phyloP scores from a whole-genome alignment of 2,888 invertebrate species.

The Parasteatoda lunata region DNA sequence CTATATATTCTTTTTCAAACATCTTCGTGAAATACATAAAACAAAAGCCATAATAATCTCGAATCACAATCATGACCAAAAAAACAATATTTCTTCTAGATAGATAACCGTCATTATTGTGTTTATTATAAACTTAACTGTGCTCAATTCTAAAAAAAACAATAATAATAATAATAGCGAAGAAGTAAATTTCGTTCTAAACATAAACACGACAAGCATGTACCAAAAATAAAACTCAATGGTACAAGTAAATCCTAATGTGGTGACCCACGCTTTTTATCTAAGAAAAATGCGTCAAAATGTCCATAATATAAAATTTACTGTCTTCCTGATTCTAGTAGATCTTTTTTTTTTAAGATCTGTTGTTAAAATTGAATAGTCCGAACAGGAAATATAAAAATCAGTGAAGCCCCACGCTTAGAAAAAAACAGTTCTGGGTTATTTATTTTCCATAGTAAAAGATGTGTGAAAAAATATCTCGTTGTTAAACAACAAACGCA shows the following conservation, averaged over 20 bases:
- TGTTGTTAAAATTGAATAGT: slow-evolving; percentile 17
- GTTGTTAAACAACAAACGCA: slow-evolving; percentile 50
- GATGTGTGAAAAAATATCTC: slow-evolving; percentile 49
- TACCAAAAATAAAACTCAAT: slow-evolving; percentile 11
- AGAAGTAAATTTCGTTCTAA: too few relatives aligned
- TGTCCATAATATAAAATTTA: slow-evolving; percentile 35
- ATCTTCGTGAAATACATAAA: too few relatives aligned
- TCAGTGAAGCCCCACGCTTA: slow-evolving; percentile 29
- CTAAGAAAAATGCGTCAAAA: slow-evolving; percentile 4
- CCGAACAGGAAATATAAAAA: slow-evolving; percentile 50
- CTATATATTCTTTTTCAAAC: too few relatives aligned
- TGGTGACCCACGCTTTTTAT: slow-evolving; percentile 14
- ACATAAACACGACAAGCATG: neutral
- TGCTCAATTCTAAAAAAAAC: too few relatives aligned
- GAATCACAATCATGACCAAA: too few relatives aligned
- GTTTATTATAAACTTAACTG: too few relatives aligned
- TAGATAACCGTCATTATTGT: too few relatives aligned
- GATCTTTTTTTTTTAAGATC: slow-evolving; percentile 12
- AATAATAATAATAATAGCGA: too few relatives aligned
- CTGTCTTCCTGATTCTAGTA: neutral
- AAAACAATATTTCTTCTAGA: too few relatives aligned
- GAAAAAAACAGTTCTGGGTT: slow-evolving; percentile 8
- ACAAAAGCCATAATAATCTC: too few relatives aligned
- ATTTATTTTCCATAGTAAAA: slow-evolving; percentile 39
- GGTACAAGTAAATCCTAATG: slow-evolving; percentile 14